phyloP scores from a whole-genome alignment of 2,113 vertebrate genomes.

The Desmodus rotundus region DNA sequence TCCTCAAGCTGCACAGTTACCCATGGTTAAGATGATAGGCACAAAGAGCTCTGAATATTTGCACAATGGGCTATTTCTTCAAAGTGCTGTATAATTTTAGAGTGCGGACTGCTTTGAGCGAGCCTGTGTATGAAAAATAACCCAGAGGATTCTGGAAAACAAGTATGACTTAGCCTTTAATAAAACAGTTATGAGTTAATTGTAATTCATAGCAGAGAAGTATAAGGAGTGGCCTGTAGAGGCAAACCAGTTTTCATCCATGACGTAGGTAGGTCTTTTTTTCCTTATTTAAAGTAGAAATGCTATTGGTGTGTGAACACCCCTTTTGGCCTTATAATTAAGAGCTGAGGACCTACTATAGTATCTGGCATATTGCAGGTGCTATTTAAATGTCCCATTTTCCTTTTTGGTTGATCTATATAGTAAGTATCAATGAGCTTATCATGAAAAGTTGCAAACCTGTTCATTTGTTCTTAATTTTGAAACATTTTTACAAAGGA shows the following conservation, averaged over 20 bases:
- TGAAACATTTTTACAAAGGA: neutral
- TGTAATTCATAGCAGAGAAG: neutral
- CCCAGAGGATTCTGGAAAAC: neutral
- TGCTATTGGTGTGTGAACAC: neutral
- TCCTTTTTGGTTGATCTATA: neutral
- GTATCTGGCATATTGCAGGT: neutral
- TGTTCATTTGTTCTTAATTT: slow-evolving; percentile 4
- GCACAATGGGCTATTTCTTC: neutral
- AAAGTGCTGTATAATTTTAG: neutral
- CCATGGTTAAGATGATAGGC: neutral
- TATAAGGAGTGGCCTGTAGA: neutral
- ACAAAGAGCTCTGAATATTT: neutral
- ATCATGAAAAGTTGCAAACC: neutral
- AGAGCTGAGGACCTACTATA: neutral
- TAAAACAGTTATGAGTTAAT: neutral
- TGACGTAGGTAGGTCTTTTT: neutral
- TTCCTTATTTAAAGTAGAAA: neutral
- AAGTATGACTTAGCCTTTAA: neutral
- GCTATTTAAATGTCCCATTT: neutral
- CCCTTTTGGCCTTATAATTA: neutral
- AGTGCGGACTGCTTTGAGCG: neutral
- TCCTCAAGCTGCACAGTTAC: neutral
- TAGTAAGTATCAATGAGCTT: neutral
- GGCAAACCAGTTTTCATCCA: neutral
- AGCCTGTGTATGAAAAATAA: neutral